Evolutionary conservation across 2,113 vertebrate species (phyloP).

Genomic region (Ondatra zibethicus): DNA sequence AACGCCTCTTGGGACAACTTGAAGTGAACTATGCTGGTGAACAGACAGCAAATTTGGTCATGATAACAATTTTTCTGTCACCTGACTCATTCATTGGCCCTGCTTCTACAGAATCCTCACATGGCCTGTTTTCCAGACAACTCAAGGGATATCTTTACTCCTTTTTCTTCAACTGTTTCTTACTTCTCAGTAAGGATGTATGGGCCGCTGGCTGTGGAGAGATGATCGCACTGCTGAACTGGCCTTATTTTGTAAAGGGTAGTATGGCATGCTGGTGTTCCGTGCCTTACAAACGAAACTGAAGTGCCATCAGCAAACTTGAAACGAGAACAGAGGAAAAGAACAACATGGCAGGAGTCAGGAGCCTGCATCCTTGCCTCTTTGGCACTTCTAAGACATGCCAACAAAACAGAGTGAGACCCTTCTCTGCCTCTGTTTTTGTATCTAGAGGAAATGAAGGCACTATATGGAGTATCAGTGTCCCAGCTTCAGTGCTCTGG

Average conservation of each 20-base stretch:
- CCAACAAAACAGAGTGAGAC: not conserved
- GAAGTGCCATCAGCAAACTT: slow-evolving; percentile 13
- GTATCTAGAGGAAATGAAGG: not conserved
- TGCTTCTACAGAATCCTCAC: not conserved
- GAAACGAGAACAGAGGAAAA: not conserved
- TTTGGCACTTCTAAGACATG: not conserved
- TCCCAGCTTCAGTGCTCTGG: not conserved
- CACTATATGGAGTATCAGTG: no score
- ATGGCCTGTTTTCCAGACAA: not conserved
- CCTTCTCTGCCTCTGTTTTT: not conserved
- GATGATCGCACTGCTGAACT: not conserved
- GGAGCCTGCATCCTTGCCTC: not conserved
- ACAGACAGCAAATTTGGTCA: not conserved
- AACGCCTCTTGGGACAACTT: not conserved
- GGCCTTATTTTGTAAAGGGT: slow-evolving; percentile 43
- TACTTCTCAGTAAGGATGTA: slow-evolving; percentile 32
- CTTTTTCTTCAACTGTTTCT: not conserved
- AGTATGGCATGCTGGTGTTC: not conserved
- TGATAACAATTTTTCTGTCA: not conserved
- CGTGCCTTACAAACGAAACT: slow-evolving; percentile 19
- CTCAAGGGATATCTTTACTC: not conserved
- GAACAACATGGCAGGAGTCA: not conserved
- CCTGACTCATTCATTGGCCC: not conserved
- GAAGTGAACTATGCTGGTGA: not conserved
- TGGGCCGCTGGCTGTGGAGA: slow-evolving; percentile 11